Base-by-base conservation (phyloP, 1,140 invertebrate genomes). In the Drosophila prosaltans region DNA sequence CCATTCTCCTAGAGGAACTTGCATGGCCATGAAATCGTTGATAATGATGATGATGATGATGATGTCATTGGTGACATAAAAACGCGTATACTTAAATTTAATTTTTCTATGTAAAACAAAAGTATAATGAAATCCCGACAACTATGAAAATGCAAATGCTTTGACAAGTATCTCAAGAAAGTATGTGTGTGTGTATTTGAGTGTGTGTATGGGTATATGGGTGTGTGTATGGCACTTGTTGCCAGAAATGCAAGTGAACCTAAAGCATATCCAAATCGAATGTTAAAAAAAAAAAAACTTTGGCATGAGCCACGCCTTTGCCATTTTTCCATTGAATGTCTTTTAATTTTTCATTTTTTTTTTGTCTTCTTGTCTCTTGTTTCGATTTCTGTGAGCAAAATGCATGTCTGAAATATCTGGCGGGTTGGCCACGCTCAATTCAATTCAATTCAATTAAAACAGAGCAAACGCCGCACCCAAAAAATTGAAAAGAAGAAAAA, bases 391-490 rank as follows among this genome's bases (percentile, higher is more conserved):
- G 16, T 39, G 32, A 77, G 74, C 67, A 55, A 61, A 77, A 43
- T 71, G 54, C 45, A 68, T 75, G 78, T 75, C 72, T 80, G 65
- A 72, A 68, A 74, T 74, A 71, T 78, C 77, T 80, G 32, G 36
- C 60, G 39, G 62, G 41, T 64, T 72, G 76, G 74, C 74, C 74
- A 67, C 65, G 66, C 78, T 81, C 79, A 76, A 76, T 76, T 76
- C 74, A 72, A 81, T 81, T 81, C 78, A 81, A 81, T 81, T 81
- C 78, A 81, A 81, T 81, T 81, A 81, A 81, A 77, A 64, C 62
- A 66, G 66, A 67, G 69, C 69, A 65, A 65, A 69, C 63, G 79
- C 65, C 69, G 78, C 73, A 72, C 66, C 66, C 76, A 78, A 65
- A 78, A 71, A 48, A 43, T n/a, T 28, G 39, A 48, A 30, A 40